Percentiles rank a stretch among this genome's conserved stretches.
Conservation (phyloP, 2,888 invertebrate genomes). For the Papilio elwesi region DNA sequence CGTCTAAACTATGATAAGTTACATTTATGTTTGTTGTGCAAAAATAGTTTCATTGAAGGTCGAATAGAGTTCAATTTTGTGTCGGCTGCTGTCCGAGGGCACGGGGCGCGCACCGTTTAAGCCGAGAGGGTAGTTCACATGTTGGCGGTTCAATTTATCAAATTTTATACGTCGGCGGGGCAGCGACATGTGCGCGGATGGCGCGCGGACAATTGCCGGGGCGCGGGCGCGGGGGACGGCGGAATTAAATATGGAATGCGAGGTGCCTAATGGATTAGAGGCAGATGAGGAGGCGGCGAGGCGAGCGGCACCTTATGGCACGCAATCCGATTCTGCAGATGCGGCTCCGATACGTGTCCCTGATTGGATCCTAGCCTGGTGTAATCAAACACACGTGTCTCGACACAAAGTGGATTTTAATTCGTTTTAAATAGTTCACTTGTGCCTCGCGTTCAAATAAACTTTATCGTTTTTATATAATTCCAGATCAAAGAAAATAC, state of each 20-base stretch:
- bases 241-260: conserved; percentile 79
- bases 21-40: conserved; percentile 46
- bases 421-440: neutral
- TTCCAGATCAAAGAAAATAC: no score
- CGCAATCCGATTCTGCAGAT: conserved; percentile 70
- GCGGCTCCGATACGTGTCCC: conserved; percentile 55
- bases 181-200: conserved; percentile 78
- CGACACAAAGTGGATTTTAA: conserved; percentile 26
- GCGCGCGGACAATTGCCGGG: conserved; percentile 71
- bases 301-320: conserved; percentile 69
- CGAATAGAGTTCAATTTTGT: conserved; percentile 50
- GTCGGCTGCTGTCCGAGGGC: conserved; percentile 45
- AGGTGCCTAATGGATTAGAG: conserved; percentile 80
- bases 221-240: conserved; percentile 48
- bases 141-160: conserved; percentile 82
- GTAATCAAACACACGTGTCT: conserved; percentile 40
- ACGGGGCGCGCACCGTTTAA: conserved; percentile 70
- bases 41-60: conserved; percentile 47
- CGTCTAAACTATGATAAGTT: conserved; percentile 72
- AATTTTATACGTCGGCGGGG: conserved; percentile 77
- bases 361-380: conserved; percentile 58
- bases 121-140: conserved; percentile 83
- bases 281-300: conserved; percentile 58
- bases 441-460: no score
- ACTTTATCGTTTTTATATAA: no score